Evolutionary conservation across 2,797 vertebrate species (phyloP), one percentile per base, ranked within the genome.

Genomic region (Thalassophryne amazonica): DNA sequence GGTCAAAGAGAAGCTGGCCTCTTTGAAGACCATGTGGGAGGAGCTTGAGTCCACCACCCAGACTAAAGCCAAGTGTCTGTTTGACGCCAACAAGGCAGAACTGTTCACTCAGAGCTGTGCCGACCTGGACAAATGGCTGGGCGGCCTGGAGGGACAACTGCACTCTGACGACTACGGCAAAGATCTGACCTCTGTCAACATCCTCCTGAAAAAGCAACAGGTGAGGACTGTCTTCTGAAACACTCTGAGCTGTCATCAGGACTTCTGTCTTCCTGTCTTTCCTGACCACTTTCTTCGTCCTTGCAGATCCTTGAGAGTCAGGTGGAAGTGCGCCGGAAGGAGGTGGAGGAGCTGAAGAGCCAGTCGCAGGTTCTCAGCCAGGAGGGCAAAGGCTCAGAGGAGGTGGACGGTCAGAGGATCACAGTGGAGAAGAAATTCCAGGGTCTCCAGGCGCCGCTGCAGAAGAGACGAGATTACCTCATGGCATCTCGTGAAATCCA

Each of bases 21-120:
- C 87, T 0, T 78, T 91, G 65, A 91, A 93, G 76, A 81, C 83
- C 5, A 94, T 96, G 94, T 99, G 97, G 97, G 85, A 92, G 12
- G 93, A 95, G 4, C 93, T 99, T 1, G 96, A 99, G 87, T 94
- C 93, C 6, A 98, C 94, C 37, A 99, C 97, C 0, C 96, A 99
- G 89, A 94, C 93, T 60, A 99, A 99, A 78, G 97, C 97, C 61
- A 95, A 98, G 86, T 91, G 95, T 42, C 93, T 99, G 79, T 99
- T 99, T 0, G 97, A 99, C 32, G 97, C 97, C 51, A 99, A 99
- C 87, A 98, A 97, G 82, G 97, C 97, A 0, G 97, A 99, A 66
- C 94, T 99, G 38, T 98, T 99, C 71, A 97, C 96, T 1, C 97
- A 99, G 88, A 99, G 96, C 88, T 99, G 97, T 48, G 93, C 96